phyloP scores from a whole-genome alignment of 2,888 invertebrate genomes.

The Orthosia gracilis region DNA sequence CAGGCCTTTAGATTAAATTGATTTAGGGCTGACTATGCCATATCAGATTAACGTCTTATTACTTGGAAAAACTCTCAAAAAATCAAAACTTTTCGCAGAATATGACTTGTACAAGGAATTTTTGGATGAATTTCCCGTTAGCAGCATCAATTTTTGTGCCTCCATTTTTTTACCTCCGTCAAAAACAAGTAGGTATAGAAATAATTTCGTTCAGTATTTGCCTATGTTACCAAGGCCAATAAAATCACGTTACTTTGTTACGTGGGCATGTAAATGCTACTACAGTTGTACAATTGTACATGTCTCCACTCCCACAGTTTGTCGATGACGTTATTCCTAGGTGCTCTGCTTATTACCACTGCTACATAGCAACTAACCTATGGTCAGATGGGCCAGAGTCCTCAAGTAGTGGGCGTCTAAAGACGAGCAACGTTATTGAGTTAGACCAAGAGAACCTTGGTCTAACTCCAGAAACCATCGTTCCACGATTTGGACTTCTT shows the following conservation, averaged over 20 bases:
- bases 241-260: conserved; percentile 14
- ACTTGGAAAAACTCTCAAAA: no score
- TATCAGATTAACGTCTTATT: no score
- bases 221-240: conserved; percentile 23
- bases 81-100: no score
- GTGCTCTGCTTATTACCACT: neutral
- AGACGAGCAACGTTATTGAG: neutral
- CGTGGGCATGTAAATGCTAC: conserved; percentile 32
- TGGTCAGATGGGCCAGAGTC: no score
- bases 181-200: neutral
- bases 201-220: neutral
- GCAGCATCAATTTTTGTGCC: no score
- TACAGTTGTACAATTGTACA: conserved; percentile 36
- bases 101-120: no score
- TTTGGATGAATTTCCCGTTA: no score
- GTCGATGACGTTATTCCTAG: conserved; percentile 22
- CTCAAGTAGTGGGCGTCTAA: neutral
- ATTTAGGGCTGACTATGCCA: no score
- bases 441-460: no score
- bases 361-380: neutral
- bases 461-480: neutral
- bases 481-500: neutral
- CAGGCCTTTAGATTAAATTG: no score
- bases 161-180: neutral
- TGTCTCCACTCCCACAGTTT: conserved; percentile 15